phyloP scores from a whole-genome alignment of 2,888 invertebrate species.

The Bellardia pandia region DNA sequence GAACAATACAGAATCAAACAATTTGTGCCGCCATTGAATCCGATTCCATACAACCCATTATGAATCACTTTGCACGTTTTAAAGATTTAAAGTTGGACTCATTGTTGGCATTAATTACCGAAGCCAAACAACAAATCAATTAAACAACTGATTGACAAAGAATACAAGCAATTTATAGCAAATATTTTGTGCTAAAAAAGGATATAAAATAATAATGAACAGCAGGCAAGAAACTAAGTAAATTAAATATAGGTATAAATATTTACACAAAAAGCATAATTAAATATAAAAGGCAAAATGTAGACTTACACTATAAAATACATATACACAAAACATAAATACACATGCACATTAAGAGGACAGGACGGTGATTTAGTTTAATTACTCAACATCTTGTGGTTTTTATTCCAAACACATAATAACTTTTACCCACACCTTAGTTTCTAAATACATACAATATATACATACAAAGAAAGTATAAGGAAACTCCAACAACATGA shows the following conservation, averaged over 20 bases:
- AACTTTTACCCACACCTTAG: background rate
- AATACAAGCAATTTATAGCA: constrained; percentile 41
- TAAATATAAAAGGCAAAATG: constrained; percentile 24
- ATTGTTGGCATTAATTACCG: constrained; percentile 82
- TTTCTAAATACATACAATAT: background rate
- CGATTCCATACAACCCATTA: constrained; percentile 83
- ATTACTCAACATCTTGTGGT: constrained; percentile 10
- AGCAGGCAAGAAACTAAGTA: constrained; percentile 56
- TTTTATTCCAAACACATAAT: background rate
- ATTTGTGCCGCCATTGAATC: constrained; percentile 83
- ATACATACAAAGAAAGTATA: constrained; percentile 6
- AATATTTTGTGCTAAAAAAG: constrained; percentile 11
- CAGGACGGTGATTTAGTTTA: background rate
- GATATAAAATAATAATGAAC: constrained; percentile 1
- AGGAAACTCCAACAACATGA: background rate
- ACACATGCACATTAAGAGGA: constrained; percentile 30
- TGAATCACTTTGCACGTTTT: constrained; percentile 83
- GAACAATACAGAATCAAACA: constrained; percentile 83
- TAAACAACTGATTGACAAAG: constrained; percentile 71
- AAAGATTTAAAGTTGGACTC: constrained; percentile 83
- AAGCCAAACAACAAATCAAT: constrained; percentile 83
- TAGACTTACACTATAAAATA: constrained; percentile 30
- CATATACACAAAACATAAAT: background rate
- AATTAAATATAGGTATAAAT: background rate
- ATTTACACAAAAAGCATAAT: constrained; percentile 16